Evolutionary conservation across 2,113 vertebrate species (phyloP), one percentile per base, ranked within the genome.

Genomic region (Pica pica): DNA sequence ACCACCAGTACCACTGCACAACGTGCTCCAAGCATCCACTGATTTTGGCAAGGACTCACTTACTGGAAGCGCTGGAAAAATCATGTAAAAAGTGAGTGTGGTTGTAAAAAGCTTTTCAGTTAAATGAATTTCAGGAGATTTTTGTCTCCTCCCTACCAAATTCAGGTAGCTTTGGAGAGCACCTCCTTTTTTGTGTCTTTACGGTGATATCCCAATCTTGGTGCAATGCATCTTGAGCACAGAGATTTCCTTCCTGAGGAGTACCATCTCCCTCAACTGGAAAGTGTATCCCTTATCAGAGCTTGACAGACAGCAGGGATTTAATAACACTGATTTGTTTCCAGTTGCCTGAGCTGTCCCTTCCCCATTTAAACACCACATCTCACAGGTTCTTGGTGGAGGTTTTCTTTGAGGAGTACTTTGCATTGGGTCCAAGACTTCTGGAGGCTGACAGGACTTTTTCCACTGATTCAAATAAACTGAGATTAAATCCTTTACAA

Each of bases 1-100:
- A 13, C 46, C n/a, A 64, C 41, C 31, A 52, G 42, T 1, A 28
- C 27, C 17, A 26, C 41, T 30, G 63, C 65, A 64, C 33, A 44
- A 26, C 0, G 0, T 28, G 14, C 52, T 87, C 70, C 44, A 57
- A 70, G 14, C 23, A 56, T 11, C 35, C 0, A 0, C 14, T 13
- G 18, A 13, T 7, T 26, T 16, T 44, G 55, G 61, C 2, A 12
- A 87, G 28, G 63, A 39, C 26, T 59, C 10, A 24, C 1, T 1
- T 31, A 49, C 42, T 46, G n/a, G 35, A 83, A 91, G 41, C 1
- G 0, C 56, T 87, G 87, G 30, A 59, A 95, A 78, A 76, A 52
- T 41, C 35, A 10, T 20, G 12, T 9, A 35, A 28, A 9, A 15
- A 39, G 22, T 30, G 26, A 13, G 6, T 6, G 11, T 6, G 50